Percentiles rank a stretch among this genome's conserved stretches.
Conservation (phyloP, 2,888 invertebrate genomes). For the Tineola bisselliella region DNA sequence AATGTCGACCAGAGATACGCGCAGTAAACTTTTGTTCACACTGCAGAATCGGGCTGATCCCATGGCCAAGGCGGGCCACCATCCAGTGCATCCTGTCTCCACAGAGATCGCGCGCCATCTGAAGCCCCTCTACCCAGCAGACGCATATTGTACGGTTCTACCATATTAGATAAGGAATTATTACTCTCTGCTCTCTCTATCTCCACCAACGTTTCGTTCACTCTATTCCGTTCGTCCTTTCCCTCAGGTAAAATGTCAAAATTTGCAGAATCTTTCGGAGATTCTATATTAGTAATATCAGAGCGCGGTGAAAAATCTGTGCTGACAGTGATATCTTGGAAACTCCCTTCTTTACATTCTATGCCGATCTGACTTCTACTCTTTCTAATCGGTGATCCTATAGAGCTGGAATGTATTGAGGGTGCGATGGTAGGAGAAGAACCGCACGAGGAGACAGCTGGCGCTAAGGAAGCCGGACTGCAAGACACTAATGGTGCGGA, state of each 20-base stretch:
- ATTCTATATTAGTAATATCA: slow-evolving; percentile 48
- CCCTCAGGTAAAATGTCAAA: slow-evolving; percentile 41
- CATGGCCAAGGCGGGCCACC: slow-evolving; percentile 58
- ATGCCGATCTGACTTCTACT: slow-evolving; percentile 23
- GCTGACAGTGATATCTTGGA: slow-evolving; percentile 28
- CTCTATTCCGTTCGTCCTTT: slow-evolving; percentile 23
- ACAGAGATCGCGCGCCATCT: slow-evolving; percentile 44
- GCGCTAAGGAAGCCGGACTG: slow-evolving; percentile 29
- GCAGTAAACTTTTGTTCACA: slow-evolving; percentile 29
- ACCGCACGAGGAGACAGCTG: slow-evolving; percentile 15
- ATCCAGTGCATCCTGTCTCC: slow-evolving; percentile 62
- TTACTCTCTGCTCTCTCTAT: slow-evolving; percentile 32
- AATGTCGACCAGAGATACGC: not conserved
- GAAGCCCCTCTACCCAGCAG: slow-evolving; percentile 43
- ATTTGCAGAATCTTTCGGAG: slow-evolving; percentile 34
- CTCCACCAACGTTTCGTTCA: slow-evolving; percentile 17
- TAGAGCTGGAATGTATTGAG: slow-evolving; percentile 11
- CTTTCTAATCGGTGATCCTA: slow-evolving; percentile 12
- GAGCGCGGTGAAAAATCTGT: slow-evolving; percentile 51
- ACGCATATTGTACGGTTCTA: slow-evolving; percentile 57
- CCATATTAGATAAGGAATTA: slow-evolving; percentile 41
- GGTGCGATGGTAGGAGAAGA: slow-evolving; percentile 16
- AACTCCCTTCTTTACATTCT: slow-evolving; percentile 27
- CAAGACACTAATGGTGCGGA: slow-evolving; percentile 72
- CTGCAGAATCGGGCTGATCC: slow-evolving; percentile 59